Percentiles rank a stretch among this genome's conserved stretches.
These are phyloP conservation scores for Dendronephthya gigantea DNA, from an alignment of 64 coral and sea anemone species.

Conservation along the genomic window DNA sequence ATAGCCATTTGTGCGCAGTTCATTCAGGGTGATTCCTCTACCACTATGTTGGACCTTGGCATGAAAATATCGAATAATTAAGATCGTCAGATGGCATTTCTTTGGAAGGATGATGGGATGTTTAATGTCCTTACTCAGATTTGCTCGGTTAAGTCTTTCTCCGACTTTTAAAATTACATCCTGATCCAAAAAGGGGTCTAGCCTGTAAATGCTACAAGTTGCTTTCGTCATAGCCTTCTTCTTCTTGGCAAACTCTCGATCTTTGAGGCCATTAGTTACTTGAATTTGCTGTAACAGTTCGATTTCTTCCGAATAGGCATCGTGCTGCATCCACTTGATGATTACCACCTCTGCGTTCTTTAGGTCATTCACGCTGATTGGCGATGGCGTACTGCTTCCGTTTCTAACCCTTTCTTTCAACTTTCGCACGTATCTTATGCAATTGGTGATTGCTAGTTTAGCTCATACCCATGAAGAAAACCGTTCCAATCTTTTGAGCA, in stretches of 20 bases:
- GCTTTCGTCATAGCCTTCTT: slow-evolving; percentile 18
- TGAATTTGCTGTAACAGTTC: slow-evolving; percentile 7
- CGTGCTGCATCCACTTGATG: not conserved
- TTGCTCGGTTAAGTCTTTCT: not conserved
- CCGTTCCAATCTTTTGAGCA: not conserved
- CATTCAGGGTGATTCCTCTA: slow-evolving; percentile 33
- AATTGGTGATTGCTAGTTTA: not conserved
- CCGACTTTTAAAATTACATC: slow-evolving; percentile 1
- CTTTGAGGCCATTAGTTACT: not conserved
- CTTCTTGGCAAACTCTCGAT: not conserved
- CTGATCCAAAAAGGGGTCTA: slow-evolving; percentile 20
- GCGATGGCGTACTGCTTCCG: not conserved
- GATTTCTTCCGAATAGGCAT: not conserved
- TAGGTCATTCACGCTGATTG: not conserved
- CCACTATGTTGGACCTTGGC: slow-evolving; percentile 6
- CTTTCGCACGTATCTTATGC: not conserved
- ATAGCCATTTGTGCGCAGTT: slow-evolving; percentile 28
- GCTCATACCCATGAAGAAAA: not conserved
- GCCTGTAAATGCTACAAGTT: not conserved
- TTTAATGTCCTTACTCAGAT: not conserved
- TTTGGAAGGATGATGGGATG: slow-evolving; percentile 25
- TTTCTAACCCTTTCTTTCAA: not conserved
- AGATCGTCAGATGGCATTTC: not conserved
- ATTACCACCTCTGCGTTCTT: not conserved
- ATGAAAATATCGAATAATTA: slow-evolving; percentile 19